Percentiles rank a stretch among this genome's conserved stretches.
Conservation (phyloP, 2,113 vertebrate genomes). For the Paedocypris sp. region DNA sequence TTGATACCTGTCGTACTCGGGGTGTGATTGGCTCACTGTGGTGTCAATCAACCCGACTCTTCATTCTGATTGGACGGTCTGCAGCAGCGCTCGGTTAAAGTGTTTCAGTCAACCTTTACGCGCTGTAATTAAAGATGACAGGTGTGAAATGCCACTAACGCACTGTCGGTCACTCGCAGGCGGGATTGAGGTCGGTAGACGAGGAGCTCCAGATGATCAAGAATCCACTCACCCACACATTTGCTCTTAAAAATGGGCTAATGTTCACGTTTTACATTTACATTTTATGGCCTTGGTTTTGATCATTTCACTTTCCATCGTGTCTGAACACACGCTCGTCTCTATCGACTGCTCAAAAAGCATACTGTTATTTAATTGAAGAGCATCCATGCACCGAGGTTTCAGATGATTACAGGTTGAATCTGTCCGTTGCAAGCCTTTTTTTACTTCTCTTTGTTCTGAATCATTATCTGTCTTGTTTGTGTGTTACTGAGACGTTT, state of each 20-base stretch:
- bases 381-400: neutral
- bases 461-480: neutral
- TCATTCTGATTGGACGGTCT: neutral
- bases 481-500: no score
- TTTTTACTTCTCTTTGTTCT: no score
- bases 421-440: no score
- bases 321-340: no score
- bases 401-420: neutral
- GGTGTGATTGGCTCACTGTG: neutral
- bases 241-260: neutral
- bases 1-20: neutral
- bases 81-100: neutral
- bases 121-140: constrained; percentile 19
- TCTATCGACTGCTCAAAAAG: neutral
- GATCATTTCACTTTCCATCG: neutral
- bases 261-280: neutral
- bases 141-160: constrained; percentile 24
- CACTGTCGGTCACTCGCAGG: constrained; percentile 16
- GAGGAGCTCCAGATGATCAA: neutral
- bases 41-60: neutral
- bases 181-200: neutral
- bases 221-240: neutral
- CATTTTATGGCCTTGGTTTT: neutral
- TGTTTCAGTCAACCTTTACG: neutral
- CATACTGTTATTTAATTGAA: neutral